Evolutionary conservation across 1,140 invertebrate genomes (phyloP).

Genomic region (Calycopis cecrops): DNA sequence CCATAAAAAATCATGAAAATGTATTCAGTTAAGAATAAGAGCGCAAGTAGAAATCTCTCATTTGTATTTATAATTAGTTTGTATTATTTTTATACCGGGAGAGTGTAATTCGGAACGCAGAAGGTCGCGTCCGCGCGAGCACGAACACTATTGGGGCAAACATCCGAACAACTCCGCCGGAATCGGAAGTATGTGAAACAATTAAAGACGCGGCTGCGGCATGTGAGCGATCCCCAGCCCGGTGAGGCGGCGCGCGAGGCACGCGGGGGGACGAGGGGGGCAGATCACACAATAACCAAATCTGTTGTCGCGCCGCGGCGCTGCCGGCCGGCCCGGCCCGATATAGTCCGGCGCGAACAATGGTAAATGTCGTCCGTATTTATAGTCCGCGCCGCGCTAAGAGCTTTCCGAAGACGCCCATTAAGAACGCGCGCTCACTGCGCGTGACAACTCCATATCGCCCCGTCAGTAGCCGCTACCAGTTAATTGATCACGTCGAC

Average conservation of each 20-base stretch:
- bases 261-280: background rate
- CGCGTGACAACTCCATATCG: background rate
- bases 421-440: slow-evolving; percentile 5
- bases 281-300: too few species aligned
- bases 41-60: background rate
- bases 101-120: background rate
- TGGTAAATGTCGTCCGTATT: slow-evolving; percentile 35
- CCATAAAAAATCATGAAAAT: background rate
- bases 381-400: slow-evolving; percentile 25
- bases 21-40: background rate
- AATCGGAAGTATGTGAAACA: slow-evolving; percentile 5
- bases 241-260: background rate
- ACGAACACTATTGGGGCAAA: background rate
- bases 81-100: background rate
- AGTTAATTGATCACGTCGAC: background rate
- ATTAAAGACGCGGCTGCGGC: background rate
- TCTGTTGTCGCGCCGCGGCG: slow-evolving; percentile 15
- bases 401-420: slow-evolving; percentile 14
- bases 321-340: slow-evolving; percentile 18
- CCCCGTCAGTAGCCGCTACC: background rate
- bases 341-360: slow-evolving; percentile 36
- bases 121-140: too few species aligned
- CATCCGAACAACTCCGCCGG: background rate
- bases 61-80: background rate
- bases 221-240: background rate